Conservation (phyloP, 1,140 invertebrate species). For the Drosophila punjabiensis region DNA sequence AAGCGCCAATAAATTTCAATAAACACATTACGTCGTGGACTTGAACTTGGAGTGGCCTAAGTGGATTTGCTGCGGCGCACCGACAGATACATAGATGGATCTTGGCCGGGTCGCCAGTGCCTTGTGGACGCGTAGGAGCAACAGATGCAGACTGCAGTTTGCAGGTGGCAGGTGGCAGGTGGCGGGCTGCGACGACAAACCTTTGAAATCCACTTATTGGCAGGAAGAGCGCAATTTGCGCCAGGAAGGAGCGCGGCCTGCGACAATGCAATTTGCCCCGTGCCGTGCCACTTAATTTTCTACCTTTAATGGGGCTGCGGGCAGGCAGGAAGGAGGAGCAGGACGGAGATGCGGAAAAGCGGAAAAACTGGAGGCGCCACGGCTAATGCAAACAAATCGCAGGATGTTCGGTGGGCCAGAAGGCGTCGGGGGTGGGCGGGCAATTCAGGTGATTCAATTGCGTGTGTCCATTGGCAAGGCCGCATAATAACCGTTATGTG, state of each 20-base stretch:
- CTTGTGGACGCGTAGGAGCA: slow-evolving; percentile 4
- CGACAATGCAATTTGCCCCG: slow-evolving; percentile 69
- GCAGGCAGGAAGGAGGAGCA: slow-evolving; percentile 43
- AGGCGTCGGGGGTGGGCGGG: not conserved
- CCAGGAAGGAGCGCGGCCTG: slow-evolving; percentile 56
- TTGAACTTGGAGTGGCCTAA: slow-evolving; percentile 41
- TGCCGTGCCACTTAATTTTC: slow-evolving; percentile 55
- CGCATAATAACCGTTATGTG: slow-evolving; percentile 31
- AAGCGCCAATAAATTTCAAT: slow-evolving; percentile 34
- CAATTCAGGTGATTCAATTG: slow-evolving; percentile 26
- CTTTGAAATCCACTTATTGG: slow-evolving; percentile 62
- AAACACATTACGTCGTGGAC: slow-evolving; percentile 31
- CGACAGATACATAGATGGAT: slow-evolving; percentile 18
- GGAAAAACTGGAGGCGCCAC: slow-evolving; percentile 58
- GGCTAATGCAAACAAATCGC: slow-evolving; percentile 40
- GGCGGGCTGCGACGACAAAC: slow-evolving; percentile 17
- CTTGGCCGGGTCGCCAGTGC: slow-evolving; percentile 24
- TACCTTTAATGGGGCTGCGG: slow-evolving; percentile 46
- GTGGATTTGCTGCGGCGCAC: slow-evolving; percentile 28
- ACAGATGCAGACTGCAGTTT: slow-evolving; percentile 21
- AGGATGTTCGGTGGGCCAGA: slow-evolving; percentile 1
- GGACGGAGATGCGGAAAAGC: slow-evolving; percentile 25
- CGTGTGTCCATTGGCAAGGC: slow-evolving; percentile 33
- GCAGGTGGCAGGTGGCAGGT: slow-evolving; percentile 2
- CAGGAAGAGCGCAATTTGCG: slow-evolving; percentile 71